A percentile compares a stretch with the other conserved stretches of the same genome.
Conservation (phyloP, 2,113 vertebrate species). For the Elaphurus davidianus region DNA sequence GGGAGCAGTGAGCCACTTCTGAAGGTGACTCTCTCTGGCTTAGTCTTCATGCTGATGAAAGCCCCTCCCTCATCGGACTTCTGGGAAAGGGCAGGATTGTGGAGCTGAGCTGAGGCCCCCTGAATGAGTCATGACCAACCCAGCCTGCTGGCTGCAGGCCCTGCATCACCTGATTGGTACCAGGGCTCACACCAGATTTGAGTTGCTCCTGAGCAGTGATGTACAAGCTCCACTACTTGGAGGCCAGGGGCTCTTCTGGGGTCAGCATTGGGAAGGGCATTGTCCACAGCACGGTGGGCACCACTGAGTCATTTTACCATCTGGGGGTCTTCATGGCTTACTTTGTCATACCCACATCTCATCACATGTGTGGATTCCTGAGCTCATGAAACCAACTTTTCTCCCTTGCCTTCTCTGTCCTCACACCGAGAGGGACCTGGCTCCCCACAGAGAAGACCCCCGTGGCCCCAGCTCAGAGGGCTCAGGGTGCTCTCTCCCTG, state of each 20-base stretch:
- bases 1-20: conserved; percentile 24
- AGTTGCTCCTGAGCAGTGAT: not conserved
- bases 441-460: not conserved
- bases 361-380: not conserved
- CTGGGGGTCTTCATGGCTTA: not conserved
- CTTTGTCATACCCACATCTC: not conserved
- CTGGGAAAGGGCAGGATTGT: not conserved
- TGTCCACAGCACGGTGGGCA: not conserved
- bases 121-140: not conserved
- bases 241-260: not conserved
- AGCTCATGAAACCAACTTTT: not conserved
- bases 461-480: not conserved
- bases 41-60: not conserved
- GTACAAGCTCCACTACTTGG: not conserved
- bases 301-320: not conserved
- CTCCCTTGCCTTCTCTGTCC: not conserved
- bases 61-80: not conserved
- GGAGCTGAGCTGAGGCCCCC: not conserved
- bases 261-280: rapidly evolving
- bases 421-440: not conserved
- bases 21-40: conserved; percentile 3
- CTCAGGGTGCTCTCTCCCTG: no score
- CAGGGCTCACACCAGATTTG: not conserved
- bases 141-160: not conserved
- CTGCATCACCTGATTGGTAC: not conserved